Base-by-base conservation (phyloP, 2,113 vertebrate species). In the Artemisiospiza belli region DNA sequence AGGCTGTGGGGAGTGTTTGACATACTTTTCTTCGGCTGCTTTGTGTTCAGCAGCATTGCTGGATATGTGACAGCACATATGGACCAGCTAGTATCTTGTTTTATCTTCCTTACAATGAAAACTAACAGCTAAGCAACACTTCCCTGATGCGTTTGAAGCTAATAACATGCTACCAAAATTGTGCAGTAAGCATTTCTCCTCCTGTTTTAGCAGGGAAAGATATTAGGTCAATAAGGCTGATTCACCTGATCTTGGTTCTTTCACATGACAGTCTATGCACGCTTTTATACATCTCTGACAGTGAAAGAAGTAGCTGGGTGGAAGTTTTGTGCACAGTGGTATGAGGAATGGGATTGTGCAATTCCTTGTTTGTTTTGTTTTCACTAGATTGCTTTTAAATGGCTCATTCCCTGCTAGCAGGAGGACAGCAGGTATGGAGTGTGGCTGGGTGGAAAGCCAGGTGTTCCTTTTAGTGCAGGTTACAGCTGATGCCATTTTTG, bases 11-110 rank as follows among this genome's bases (percentile, higher is more conserved):
- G 61, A 90, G 57, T 7, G 0, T 81, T 86, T 92, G 51, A 80
- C 89, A 61, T 85, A 74, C 11, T 87, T 72, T 69, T 66, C 33
- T 70, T 61, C 12, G 92, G 7, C 59, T 90, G 67, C 63, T 81
- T 39, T 78, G 19, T 75, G 55, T 74, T 89, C 72, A 81, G 89
- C 89, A 64, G 39, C 70, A 25, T 85, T 94, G 85, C 55, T 92
- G 86, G 55, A 10, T 90, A 59, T 81, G 43, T 89, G 68, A 67
- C 79, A 94, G 89, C 76, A 67, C 92, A 93, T 95, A 94, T 52
- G 91, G 89, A 70, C 51, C 47, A 90, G 63, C 68, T 57, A 67
- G 55, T 74, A 37, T 63, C 76, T 93, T 66, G 24, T 55, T 94
- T 74, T 74, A 70, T 55, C 64, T 86, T 91, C 55, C 83, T 70